Conservation (phyloP, 2,113 vertebrate genomes). For the Alligator sinensis region DNA sequence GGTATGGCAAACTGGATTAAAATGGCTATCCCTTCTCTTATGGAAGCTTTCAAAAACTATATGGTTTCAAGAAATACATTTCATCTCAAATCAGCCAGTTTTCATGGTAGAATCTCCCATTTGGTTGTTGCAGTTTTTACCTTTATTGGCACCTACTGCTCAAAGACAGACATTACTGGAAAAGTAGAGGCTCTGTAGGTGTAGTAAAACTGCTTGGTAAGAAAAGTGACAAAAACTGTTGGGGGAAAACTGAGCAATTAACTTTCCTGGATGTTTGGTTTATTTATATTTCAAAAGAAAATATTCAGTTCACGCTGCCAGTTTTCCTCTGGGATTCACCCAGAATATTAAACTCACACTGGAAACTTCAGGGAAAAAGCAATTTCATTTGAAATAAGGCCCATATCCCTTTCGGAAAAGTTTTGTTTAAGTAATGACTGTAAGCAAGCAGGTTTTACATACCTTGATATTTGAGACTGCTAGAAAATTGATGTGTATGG, state of each 20-base stretch:
- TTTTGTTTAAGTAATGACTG: no score
- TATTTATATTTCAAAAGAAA: background rate
- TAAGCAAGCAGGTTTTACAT: no score
- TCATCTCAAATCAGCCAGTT: background rate
- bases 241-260: no score
- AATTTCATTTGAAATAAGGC: no score
- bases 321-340: background rate
- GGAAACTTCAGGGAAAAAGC: background rate
- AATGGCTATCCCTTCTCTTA: no score
- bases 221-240: background rate
- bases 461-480: background rate
- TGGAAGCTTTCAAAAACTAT: background rate
- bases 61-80: background rate
- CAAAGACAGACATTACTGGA: background rate
- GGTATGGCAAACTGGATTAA: no score
- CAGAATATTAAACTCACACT: background rate
- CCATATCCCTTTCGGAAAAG: no score
- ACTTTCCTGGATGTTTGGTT: background rate
- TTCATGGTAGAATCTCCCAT: no score
- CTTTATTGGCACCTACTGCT: no score
- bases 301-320: background rate
- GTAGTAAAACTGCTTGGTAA: background rate
- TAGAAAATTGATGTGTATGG: background rate
- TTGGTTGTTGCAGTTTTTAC: no score
- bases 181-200: background rate